Conservation (phyloP, 2,797 vertebrate genomes). For the Otus scops region DNA sequence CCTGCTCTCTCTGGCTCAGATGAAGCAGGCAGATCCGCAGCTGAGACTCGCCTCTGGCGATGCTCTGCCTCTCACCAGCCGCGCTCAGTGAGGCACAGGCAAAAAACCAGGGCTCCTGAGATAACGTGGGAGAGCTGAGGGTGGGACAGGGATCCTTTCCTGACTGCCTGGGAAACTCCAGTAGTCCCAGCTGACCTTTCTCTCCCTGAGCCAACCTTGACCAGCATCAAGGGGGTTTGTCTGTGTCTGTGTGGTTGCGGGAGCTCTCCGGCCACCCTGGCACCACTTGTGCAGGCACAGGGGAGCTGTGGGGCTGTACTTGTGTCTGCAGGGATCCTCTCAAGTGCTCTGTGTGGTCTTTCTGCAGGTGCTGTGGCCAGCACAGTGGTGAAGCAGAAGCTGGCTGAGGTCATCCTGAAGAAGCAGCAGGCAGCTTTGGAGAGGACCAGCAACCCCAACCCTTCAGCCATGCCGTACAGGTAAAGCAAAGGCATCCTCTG, state of each 20-base stretch:
- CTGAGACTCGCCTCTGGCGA: not conserved
- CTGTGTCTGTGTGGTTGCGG: accelerated
- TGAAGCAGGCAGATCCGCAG: not conserved
- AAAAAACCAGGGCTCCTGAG: not conserved
- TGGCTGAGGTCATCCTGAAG: conserved; percentile 93
- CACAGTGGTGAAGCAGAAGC: conserved; percentile 91
- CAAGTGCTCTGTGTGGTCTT: not conserved
- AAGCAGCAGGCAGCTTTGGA: conserved; percentile 92
- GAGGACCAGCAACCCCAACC: conserved; percentile 80
- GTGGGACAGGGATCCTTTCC: not conserved
- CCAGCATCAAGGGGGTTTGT: not conserved
- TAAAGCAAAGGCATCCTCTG: conserved; percentile 19
- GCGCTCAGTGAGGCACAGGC: accelerated
- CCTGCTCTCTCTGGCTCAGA: not conserved
- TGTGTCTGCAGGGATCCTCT: not conserved
- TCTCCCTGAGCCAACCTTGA: not conserved
- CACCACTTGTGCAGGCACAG: no score
- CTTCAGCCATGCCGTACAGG: conserved; percentile 85
- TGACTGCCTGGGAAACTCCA: not conserved
- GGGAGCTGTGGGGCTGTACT: not conserved
- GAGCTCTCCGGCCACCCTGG: not conserved
- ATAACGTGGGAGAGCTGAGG: not conserved
- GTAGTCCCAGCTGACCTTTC: not conserved
- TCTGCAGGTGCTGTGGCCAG: conserved; percentile 90
- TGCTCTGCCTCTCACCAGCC: not conserved